phyloP scores from a whole-genome alignment of 2,888 invertebrate genomes.

The Tachina lurida region DNA sequence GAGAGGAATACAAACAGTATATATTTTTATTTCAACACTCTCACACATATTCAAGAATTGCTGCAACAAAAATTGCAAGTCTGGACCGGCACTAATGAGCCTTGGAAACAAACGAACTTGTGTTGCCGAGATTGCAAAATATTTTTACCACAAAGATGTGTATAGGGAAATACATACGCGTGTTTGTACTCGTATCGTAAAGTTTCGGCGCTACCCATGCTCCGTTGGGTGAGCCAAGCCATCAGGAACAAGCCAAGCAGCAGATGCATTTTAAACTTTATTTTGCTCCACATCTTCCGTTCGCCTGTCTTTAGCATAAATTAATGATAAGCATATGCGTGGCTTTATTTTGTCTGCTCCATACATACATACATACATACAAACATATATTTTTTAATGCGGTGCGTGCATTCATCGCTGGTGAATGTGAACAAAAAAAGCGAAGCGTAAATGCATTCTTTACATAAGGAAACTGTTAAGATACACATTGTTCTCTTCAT shows the following conservation, averaged over 20 bases:
- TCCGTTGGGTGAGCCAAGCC: background rate
- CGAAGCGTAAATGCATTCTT: constrained; percentile 54
- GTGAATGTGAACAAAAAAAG: constrained; percentile 44
- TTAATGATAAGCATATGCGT: constrained; percentile 50
- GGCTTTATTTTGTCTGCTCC: background rate
- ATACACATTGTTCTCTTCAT: constrained; percentile 53
- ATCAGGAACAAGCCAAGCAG: constrained; percentile 36
- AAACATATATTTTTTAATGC: background rate
- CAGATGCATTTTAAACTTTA: constrained; percentile 48
- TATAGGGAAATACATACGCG: too few species aligned
- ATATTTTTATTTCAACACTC: too few species aligned
- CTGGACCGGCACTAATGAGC: too few species aligned
- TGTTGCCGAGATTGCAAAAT: constrained; percentile 40
- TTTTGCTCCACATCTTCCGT: constrained; percentile 13
- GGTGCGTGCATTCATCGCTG: constrained; percentile 52
- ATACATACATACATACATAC: background rate
- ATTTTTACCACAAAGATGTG: constrained; percentile 36
- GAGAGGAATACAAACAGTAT: too few species aligned
- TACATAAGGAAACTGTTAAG: constrained; percentile 56
- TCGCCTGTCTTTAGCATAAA: constrained; percentile 29
- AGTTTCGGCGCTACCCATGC: constrained; percentile 51
- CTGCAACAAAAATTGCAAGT: too few species aligned
- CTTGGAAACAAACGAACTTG: background rate
- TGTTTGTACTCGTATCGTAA: background rate
- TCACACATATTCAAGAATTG: too few species aligned